Base-by-base conservation (phyloP, 2,797 vertebrate species). In the Mormyrus hasselquistii region DNA sequence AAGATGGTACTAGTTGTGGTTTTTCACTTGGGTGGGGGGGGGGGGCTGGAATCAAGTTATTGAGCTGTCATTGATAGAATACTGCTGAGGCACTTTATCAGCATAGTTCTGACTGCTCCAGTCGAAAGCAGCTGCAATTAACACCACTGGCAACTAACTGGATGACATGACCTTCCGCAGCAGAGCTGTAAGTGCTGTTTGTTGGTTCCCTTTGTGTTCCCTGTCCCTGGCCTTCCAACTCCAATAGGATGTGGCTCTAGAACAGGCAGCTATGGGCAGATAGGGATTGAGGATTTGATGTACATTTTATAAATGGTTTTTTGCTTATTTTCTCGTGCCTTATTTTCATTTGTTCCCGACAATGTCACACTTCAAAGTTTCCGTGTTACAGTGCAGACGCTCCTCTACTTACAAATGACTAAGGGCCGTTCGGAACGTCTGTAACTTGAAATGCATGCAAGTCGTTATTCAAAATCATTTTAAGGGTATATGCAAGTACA, bases 251-350 rank as follows among this genome's bases (percentile, higher is more conserved):
- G 83, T 14, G 49, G 47, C 49, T 86, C 19, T 76, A 16, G 53
- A 4, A 8, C 4, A 73, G 79, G 34, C 50, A 86, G 69, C 34
- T 53, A 16, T 55, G 49, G 41, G 14, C 90, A 88, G 19, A 88
- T 84, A n/a, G 25, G 2, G 22, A 19, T 38, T 62, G 34, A 89
- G 44, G 88, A 89, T 57, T 29, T 59, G 59, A 59, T 25, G 82
- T 65, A 88, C 87, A 84, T 87, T 89, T 91, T 90, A 88, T 90
- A 84, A 50, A 14, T 16, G 87, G n/a, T 4, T 88, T 88, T 90
- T 86, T 22, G 88, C 89, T 29, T 62, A 89, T 89, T 90, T 47
- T 53, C 90, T 52, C 89, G 90, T 91, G 91, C 91, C 91, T 93
- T 88, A 50, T 55, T 90, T 89, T 87, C 86, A 87, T 44, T 53